phyloP scores from a whole-genome alignment of 2,888 invertebrate genomes.

The Drosophila phalerata region DNA sequence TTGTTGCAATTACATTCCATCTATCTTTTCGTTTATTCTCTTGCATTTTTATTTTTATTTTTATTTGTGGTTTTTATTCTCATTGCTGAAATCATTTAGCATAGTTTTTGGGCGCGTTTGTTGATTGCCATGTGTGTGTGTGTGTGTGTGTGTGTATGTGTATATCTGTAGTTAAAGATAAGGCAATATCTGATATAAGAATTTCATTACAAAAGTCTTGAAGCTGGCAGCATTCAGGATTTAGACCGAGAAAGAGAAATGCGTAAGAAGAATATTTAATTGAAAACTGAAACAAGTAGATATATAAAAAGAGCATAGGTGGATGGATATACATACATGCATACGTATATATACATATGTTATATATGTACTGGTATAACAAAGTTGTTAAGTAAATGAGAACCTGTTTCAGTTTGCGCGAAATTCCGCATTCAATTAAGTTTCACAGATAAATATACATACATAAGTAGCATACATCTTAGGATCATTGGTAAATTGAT shows the following conservation, averaged over 20 bases:
- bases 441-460: not conserved
- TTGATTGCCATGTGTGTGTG: conserved; percentile 15
- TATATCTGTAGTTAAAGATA: conserved; percentile 19
- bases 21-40: not conserved
- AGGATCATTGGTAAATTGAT: not conserved
- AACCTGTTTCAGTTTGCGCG: not conserved
- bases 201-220: conserved; percentile 41
- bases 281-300: not conserved
- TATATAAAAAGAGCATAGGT: not conserved
- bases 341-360: not conserved
- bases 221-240: not conserved
- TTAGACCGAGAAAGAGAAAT: not conserved
- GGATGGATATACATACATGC: not conserved
- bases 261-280: conserved; percentile 9
- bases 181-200: conserved; percentile 29
- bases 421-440: not conserved
- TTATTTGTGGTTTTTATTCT: conserved; percentile 48
- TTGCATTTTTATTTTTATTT: conserved; percentile 12
- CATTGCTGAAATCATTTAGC: conserved; percentile 64
- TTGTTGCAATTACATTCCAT: conserved; percentile 74
- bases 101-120: conserved; percentile 51
- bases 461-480: not conserved
- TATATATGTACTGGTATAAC: not conserved
- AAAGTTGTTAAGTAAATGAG: not conserved
- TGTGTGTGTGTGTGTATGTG: conserved; percentile 2